Evolutionary conservation across 2,888 invertebrate species (phyloP).

Genomic region (Drosophila engyochracea): DNA sequence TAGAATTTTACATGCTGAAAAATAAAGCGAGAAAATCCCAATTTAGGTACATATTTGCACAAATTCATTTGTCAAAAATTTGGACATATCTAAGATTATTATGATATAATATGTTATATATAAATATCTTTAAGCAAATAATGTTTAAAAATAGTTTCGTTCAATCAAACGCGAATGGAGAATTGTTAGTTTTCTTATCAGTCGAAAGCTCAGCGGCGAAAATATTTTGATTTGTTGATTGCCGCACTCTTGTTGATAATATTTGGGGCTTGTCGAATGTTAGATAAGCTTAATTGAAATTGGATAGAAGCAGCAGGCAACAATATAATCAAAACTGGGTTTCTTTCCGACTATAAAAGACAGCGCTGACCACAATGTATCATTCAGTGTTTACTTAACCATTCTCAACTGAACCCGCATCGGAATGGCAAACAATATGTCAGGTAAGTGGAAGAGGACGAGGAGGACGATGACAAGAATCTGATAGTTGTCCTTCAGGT

Average conservation of each 20-base stretch:
- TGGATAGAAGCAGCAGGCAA: slow-evolving; percentile 13
- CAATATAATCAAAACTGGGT: slow-evolving; percentile 25
- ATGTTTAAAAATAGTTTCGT: not conserved
- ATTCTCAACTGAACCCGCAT: not conserved
- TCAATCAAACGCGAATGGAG: not conserved
- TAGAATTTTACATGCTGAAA: not conserved
- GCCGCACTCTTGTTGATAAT: not conserved
- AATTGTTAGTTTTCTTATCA: not conserved
- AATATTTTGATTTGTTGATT: not conserved
- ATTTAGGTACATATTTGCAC: not conserved
- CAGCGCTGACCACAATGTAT: not conserved
- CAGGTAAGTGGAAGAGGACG: slow-evolving; percentile 32
- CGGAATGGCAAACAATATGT: slow-evolving; percentile 13
- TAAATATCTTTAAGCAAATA: not conserved
- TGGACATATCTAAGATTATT: not conserved
- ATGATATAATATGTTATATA: no score
- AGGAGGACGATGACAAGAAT: not conserved
- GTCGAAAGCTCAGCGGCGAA: not conserved
- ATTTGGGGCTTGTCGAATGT: not conserved
- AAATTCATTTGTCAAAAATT: not conserved
- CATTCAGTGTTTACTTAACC: slow-evolving; percentile 35
- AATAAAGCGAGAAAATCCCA: not conserved
- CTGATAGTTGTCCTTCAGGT: slow-evolving; percentile 24
- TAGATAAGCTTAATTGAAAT: slow-evolving; percentile 41
- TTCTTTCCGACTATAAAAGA: slow-evolving; percentile 40